phyloP scores from a whole-genome alignment of 2,113 vertebrate species.

The Acrocephalus kingi region DNA sequence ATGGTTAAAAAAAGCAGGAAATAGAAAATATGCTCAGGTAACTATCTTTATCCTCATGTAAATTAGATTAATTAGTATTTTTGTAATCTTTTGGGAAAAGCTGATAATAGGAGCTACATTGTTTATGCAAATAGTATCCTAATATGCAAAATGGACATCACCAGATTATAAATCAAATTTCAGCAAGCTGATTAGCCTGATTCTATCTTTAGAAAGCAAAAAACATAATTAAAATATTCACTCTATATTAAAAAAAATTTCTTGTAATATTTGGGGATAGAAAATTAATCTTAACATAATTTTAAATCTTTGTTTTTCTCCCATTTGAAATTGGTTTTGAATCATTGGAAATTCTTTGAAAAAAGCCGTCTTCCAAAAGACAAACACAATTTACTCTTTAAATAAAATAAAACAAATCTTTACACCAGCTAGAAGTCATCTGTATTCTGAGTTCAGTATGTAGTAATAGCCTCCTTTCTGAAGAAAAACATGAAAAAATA shows the following conservation, averaged over 20 bases:
- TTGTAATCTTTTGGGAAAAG: conserved; percentile 69
- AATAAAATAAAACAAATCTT: background rate
- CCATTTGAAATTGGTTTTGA: background rate
- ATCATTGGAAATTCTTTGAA: background rate
- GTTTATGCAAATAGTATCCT: conserved; percentile 70
- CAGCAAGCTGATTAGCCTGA: conserved; percentile 62
- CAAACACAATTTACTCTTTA: background rate
- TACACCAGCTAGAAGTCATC: background rate
- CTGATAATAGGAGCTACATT: conserved; percentile 63
- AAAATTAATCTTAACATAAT: background rate
- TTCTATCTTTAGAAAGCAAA: conserved; percentile 48
- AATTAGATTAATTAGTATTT: conserved; percentile 74
- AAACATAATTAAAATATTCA: conserved; percentile 26
- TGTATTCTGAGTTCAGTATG: background rate
- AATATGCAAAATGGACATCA: conserved; percentile 66
- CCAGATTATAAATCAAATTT: conserved; percentile 68
- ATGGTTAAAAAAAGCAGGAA: background rate
- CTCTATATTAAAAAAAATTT: background rate
- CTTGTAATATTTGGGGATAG: background rate
- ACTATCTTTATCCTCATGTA: conserved; percentile 63
- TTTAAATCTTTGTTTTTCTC: background rate
- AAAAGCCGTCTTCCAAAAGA: background rate
- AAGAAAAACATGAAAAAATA: background rate
- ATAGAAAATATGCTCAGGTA: conserved; percentile 37
- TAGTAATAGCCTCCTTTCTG: background rate